A percentile compares a stretch with the other conserved stretches of the same genome.
These are phyloP conservation scores for Rhegmatorhina hoffmannsi DNA, from an alignment of 2,113 vertebrate species.

Conservation along the genomic window DNA sequence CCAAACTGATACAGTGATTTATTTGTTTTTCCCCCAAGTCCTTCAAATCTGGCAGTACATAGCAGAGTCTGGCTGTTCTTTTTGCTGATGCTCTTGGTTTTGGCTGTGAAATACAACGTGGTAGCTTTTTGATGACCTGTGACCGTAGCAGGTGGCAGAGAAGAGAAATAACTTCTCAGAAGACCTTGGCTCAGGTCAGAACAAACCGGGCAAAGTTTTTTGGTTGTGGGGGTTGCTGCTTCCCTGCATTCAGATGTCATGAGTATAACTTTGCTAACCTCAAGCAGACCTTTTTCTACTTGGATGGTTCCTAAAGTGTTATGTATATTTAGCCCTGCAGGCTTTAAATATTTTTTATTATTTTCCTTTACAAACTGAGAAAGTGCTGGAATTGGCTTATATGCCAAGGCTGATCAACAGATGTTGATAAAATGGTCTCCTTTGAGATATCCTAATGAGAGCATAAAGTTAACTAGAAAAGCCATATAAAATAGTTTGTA, in stretches of 20 bases:
- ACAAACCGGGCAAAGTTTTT: not conserved
- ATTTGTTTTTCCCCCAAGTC: not conserved
- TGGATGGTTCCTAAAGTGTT: not conserved
- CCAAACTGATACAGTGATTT: not conserved
- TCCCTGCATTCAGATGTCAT: not conserved
- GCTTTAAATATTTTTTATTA: not conserved
- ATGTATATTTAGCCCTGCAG: not conserved
- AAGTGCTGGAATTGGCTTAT: not conserved
- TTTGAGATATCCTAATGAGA: not conserved
- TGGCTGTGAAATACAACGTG: not conserved
- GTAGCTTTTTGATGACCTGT: not conserved
- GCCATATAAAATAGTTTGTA: not conserved
- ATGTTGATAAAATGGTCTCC: not conserved
- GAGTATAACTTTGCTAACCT: not conserved
- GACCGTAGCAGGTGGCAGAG: not conserved
- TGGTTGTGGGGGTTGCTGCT: not conserved
- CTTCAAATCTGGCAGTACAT: not conserved
- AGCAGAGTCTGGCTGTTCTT: not conserved
- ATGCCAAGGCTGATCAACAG: not conserved
- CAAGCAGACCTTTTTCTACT: not conserved
- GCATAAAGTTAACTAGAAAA: not conserved
- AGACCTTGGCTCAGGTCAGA: not conserved
- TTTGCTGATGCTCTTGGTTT: constrained; percentile 12
- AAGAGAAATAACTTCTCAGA: not conserved
- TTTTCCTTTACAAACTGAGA: not conserved